Percentiles rank a stretch among this genome's conserved stretches.
phyloP scores from a whole-genome alignment of 2,113 vertebrate species.

The Colistium nudipinnis region DNA sequence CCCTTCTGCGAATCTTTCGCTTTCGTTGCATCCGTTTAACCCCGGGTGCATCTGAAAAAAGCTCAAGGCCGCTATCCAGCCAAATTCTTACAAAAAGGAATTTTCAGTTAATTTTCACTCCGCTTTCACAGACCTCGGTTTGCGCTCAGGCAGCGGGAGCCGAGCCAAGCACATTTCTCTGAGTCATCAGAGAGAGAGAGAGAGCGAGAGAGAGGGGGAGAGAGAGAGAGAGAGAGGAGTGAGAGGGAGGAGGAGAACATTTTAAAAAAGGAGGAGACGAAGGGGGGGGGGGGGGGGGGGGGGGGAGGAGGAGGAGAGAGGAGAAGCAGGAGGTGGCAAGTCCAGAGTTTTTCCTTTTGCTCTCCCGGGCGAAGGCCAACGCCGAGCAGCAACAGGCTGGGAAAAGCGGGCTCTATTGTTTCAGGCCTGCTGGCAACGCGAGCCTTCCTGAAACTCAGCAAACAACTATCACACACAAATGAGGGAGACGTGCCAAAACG shows the following conservation, averaged over 20 bases:
- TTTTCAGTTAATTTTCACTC: conserved; percentile 61
- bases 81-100: conserved; percentile 60
- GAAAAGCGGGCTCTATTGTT: conserved; percentile 72
- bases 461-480: conserved; percentile 59
- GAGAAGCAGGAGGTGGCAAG: conserved; percentile 65
- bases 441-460: conserved; percentile 72
- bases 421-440: conserved; percentile 65
- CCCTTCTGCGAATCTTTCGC: conserved; percentile 30
- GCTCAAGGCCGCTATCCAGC: conserved; percentile 45
- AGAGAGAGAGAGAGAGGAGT: conserved; percentile 3
- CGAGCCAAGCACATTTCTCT: conserved; percentile 80
- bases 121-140: conserved; percentile 63
- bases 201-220: conserved; percentile 9
- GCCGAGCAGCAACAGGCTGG: conserved; percentile 58
- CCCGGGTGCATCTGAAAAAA: conserved; percentile 59
- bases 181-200: conserved; percentile 74
- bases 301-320: conserved; percentile 29
- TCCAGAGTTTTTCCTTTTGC: conserved; percentile 70
- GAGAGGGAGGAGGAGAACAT: too few species aligned
- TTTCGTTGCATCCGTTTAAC: conserved; percentile 62
- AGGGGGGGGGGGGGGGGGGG: background rate
- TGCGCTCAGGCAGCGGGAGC: conserved; percentile 54
- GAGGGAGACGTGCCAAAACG: conserved; percentile 55
- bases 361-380: conserved; percentile 57
- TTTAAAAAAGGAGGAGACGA: background rate